Evolutionary conservation across 2,888 invertebrate species (phyloP).

Genomic region (Ichneumoninae sp.): DNA sequence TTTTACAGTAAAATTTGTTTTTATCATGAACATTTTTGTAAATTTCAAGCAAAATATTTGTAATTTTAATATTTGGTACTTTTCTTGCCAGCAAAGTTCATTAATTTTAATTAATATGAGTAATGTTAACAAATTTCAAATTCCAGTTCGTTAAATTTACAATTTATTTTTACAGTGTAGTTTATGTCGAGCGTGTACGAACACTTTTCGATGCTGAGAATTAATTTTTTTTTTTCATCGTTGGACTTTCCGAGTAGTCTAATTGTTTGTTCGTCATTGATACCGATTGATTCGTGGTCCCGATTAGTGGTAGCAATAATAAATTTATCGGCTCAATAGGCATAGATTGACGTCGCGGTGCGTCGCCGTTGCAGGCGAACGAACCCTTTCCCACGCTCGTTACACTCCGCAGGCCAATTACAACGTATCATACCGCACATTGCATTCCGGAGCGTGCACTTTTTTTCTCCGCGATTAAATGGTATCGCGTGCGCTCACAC

Average conservation of each 20-base stretch:
- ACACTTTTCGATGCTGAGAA: no score
- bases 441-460: slow-evolving; percentile 41
- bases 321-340: slow-evolving; percentile 64
- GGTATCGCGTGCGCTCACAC: background rate
- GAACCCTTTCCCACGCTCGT: slow-evolving; percentile 60
- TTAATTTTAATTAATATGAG: no score
- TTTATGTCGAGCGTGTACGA: no score
- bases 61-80: no score
- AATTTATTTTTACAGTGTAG: no score
- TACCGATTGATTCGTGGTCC: background rate
- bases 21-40: no score
- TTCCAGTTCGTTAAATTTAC: no score
- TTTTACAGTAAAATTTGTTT: no score
- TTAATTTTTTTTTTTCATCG: background rate
- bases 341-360: slow-evolving; percentile 45
- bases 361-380: slow-evolving; percentile 5
- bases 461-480: slow-evolving; percentile 31
- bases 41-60: no score
- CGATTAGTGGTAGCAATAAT: slow-evolving; percentile 44
- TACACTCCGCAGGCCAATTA: slow-evolving; percentile 43
- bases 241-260: slow-evolving; percentile 23
- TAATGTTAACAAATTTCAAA: no score
- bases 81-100: no score
- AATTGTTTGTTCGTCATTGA: slow-evolving; percentile 11
- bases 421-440: slow-evolving; percentile 26